Conservation (phyloP, 1,140 invertebrate species). For the Dufourea novaeangliae region DNA sequence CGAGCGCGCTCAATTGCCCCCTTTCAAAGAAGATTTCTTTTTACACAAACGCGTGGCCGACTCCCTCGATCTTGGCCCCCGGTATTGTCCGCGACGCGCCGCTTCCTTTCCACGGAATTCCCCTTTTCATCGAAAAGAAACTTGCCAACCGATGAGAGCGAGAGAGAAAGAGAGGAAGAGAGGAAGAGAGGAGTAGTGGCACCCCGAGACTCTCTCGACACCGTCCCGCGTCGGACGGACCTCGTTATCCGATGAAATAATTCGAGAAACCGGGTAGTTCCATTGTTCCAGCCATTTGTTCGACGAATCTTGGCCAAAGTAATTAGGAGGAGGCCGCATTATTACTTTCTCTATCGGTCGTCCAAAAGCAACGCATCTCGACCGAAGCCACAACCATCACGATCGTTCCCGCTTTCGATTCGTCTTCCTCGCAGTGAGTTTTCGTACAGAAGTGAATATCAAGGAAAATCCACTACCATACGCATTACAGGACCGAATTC, state of each 20-base stretch:
- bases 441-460: too few species aligned
- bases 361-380: too few species aligned
- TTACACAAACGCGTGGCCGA: constrained; percentile 21
- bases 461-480: too few species aligned
- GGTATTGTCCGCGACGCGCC: constrained; percentile 30
- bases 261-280: neutral
- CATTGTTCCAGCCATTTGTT: constrained; percentile 15
- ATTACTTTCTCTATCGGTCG: neutral
- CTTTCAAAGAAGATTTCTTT: constrained; percentile 24
- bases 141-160: neutral
- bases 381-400: too few species aligned
- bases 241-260: neutral
- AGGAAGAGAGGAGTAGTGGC: neutral
- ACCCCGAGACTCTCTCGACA: too few species aligned
- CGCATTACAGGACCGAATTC: too few species aligned
- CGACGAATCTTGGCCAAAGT: neutral
- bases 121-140: constrained; percentile 21
- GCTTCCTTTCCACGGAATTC: neutral
- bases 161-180: neutral
- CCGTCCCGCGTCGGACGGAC: neutral
- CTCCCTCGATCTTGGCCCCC: constrained; percentile 10
- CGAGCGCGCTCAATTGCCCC: constrained; percentile 28
- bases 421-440: too few species aligned
- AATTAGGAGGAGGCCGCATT: neutral
- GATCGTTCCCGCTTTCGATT: too few species aligned